phyloP scores from a whole-genome alignment of 23 tunicate genomes.

The Diplosoma virens region DNA sequence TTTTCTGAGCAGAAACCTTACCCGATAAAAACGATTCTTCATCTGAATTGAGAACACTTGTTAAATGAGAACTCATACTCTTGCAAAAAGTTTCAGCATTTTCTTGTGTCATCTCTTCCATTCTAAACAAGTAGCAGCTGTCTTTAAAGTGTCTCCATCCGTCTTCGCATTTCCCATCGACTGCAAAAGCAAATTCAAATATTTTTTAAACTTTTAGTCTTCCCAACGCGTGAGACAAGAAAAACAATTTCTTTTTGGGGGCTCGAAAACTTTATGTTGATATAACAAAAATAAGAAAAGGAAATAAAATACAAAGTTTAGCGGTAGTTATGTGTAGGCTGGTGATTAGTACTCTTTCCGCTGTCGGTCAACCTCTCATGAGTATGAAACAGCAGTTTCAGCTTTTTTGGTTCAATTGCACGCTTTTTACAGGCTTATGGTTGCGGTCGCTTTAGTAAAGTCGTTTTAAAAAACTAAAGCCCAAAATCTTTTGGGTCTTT shows the following conservation, averaged over 20 bases:
- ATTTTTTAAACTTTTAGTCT: too few species aligned
- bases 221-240: too few species aligned
- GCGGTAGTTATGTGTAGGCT: background rate
- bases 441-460: too few species aligned
- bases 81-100: slow-evolving; percentile 49
- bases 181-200: slow-evolving; percentile 15
- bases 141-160: slow-evolving; percentile 65
- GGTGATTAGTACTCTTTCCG: background rate
- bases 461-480: too few species aligned
- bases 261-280: too few species aligned
- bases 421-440: too few species aligned
- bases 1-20: too few species aligned
- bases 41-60: slow-evolving; percentile 36
- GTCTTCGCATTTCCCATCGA: slow-evolving; percentile 68
- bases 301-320: too few species aligned
- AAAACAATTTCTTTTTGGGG: too few species aligned
- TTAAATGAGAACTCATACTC: slow-evolving; percentile 23
- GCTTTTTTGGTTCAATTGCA: background rate
- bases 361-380: background rate
- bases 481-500: too few species aligned
- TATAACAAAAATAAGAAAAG: too few species aligned
- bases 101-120: slow-evolving; percentile 10
- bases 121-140: slow-evolving; percentile 54
- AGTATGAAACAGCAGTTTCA: background rate
- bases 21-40: slow-evolving; percentile 70